These are phyloP conservation scores for Acanthosepion lycidas DNA, from an alignment of 2,888 invertebrate genomes.

Conservation along the genomic window DNA sequence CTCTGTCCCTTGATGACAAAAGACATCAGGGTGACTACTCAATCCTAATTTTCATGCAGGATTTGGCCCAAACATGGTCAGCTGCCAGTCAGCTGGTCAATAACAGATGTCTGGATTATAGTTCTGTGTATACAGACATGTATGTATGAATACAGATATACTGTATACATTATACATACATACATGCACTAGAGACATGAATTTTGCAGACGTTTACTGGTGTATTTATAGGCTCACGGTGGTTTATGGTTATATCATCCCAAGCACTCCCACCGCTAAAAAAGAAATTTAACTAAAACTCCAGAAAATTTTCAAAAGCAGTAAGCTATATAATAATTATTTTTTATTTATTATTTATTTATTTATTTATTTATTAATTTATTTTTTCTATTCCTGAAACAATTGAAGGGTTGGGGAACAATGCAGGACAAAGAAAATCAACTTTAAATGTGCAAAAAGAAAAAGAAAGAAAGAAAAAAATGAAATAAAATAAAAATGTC, in stretches of 20 bases:
- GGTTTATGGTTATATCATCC: conserved; percentile 22
- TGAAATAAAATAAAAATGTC: background rate
- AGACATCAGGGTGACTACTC: background rate
- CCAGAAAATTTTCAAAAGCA: background rate
- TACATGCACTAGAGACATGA: background rate
- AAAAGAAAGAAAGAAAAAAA: background rate
- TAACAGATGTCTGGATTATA: conserved; percentile 8
- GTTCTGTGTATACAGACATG: background rate
- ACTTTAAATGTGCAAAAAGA: background rate
- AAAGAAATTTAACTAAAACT: background rate
- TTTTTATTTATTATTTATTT: background rate
- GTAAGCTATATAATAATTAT: background rate
- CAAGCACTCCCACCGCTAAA: conserved; percentile 1
- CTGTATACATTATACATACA: background rate
- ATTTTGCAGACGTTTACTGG: conserved; percentile 33
- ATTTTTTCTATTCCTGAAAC: background rate
- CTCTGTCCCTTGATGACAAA: background rate
- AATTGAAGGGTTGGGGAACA: conserved; percentile 10
- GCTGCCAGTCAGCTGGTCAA: conserved; percentile 34
- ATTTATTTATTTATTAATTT: background rate
- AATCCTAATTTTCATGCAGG: background rate
- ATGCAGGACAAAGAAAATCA: background rate
- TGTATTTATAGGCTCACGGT: conserved; percentile 22
- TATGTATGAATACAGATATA: conserved; percentile 33
- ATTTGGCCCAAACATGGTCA: conserved; percentile 12